These are phyloP conservation scores for Sarcophaga peregrina DNA, from an alignment of 1,140 invertebrate species.

Conservation along the genomic window DNA sequence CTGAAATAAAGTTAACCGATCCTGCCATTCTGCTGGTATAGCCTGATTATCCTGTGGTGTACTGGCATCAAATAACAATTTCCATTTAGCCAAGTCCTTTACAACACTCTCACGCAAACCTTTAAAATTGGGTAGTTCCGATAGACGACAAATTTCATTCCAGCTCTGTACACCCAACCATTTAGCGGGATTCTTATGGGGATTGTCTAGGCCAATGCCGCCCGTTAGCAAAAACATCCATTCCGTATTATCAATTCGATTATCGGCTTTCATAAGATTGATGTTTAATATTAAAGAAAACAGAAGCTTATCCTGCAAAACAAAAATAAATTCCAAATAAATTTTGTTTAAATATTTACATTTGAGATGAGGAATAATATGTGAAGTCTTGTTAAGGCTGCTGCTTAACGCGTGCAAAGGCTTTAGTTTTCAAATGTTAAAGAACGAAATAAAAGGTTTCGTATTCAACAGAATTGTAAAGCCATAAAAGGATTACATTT, in stretches of 20 bases:
- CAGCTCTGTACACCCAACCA: slow-evolving; percentile 85
- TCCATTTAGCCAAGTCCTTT: slow-evolving; percentile 76
- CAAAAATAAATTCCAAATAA: slow-evolving; percentile 5
- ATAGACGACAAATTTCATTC: slow-evolving; percentile 81
- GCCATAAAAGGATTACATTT: not conserved
- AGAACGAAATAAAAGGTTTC: not conserved
- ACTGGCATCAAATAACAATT: slow-evolving; percentile 76
- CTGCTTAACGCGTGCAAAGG: not conserved
- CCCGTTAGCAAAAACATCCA: slow-evolving; percentile 93
- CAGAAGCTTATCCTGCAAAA: slow-evolving; percentile 81
- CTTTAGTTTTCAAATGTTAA: not conserved
- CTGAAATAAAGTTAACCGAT: slow-evolving; percentile 77
- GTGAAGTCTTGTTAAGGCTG: not conserved
- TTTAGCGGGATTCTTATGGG: slow-evolving; percentile 75
- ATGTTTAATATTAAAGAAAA: slow-evolving; percentile 88
- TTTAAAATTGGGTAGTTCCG: slow-evolving; percentile 68
- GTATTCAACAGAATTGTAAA: not conserved
- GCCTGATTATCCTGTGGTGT: slow-evolving; percentile 74
- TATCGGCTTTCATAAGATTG: slow-evolving; percentile 82
- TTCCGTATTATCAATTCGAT: slow-evolving; percentile 75
- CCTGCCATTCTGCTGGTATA: slow-evolving; percentile 78
- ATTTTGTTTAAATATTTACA: not conserved
- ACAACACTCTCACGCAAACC: slow-evolving; percentile 74
- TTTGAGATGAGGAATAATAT: not conserved
- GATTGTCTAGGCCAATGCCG: slow-evolving; percentile 84